Base-by-base conservation (phyloP, 2,797 vertebrate species). In the Brachyalestes nurse region DNA sequence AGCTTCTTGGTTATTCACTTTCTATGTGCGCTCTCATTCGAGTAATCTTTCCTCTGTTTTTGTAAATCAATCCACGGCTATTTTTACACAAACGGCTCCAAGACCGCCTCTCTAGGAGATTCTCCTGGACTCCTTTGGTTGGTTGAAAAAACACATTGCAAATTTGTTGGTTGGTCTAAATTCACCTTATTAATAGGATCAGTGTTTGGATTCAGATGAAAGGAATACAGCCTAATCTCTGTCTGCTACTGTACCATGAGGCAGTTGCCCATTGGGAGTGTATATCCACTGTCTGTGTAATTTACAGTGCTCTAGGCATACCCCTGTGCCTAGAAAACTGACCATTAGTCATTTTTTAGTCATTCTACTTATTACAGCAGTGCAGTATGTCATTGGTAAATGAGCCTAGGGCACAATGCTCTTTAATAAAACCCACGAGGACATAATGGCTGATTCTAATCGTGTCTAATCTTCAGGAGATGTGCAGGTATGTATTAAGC, bases 1-100 rank as follows among this genome's bases (percentile, higher is more conserved):
- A 89, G 86, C 87, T 81, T 38, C 83, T 77, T 57, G 85, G 86
- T 88, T 87, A 87, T 90, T 89, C 86, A n/a, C 72, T 80, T 49
- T 17, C n/a, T 28, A 74, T 75, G 80, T 16, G 86, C 65, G 79
- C 86, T 82, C 86, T 87, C 87, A 80, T 67, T 76, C 84, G 86
- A 51, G 25, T n/a, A 75, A 69, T 70, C 57, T 55, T 60, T 75
- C 57, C 42, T 45, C 45, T 71, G 77, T 69, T 73, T 86, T 69
- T 23, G 8, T 25, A 61, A 64, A 75, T 77, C 49, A 77, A 62
- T 49, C 65, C 14, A 34, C 23, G 21, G 55, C 40, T 81, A 80
- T 79, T 77, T 83, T 76, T 71, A 75, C 42, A 28, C n/a, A 40
- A 76, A 47, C 19, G 47, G 70, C 70, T 81, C 79, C 75, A 78